Evolutionary conservation across 2,888 invertebrate species (phyloP).

Genomic region (Colletes collaris): DNA sequence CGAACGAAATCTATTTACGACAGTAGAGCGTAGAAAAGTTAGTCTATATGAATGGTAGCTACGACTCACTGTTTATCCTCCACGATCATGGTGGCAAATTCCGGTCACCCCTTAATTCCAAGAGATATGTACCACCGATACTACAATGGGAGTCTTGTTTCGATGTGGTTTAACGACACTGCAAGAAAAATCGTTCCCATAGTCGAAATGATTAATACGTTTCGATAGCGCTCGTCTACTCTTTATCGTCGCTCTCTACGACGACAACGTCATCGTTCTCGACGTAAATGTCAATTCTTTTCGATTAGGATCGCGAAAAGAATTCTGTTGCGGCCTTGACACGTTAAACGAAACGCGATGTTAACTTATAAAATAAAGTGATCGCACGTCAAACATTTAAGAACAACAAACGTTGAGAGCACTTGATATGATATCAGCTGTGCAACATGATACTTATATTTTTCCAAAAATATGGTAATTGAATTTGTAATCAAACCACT

Average conservation of each 20-base stretch:
- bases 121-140: constrained; percentile 46
- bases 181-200: constrained; percentile 78
- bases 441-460: neutral
- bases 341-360: constrained; percentile 14
- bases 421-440: neutral
- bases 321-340: constrained; percentile 15
- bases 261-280: constrained; percentile 38
- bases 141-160: constrained; percentile 47
- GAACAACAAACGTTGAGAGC: neutral
- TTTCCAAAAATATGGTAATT: neutral
- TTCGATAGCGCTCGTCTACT: neutral
- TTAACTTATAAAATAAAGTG: constrained; percentile 21
- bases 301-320: neutral
- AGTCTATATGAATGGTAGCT: constrained; percentile 25
- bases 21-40: neutral
- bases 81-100: constrained; percentile 81
- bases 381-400: constrained; percentile 17
- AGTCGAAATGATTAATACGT: constrained; percentile 48
- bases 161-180: constrained; percentile 74
- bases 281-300: neutral
- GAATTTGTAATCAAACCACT: neutral
- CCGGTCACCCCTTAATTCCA: constrained; percentile 64
- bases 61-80: constrained; percentile 82
- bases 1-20: neutral
- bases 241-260: no score